phyloP scores from a whole-genome alignment of 2,888 invertebrate genomes.

The Cephonodes hylas region DNA sequence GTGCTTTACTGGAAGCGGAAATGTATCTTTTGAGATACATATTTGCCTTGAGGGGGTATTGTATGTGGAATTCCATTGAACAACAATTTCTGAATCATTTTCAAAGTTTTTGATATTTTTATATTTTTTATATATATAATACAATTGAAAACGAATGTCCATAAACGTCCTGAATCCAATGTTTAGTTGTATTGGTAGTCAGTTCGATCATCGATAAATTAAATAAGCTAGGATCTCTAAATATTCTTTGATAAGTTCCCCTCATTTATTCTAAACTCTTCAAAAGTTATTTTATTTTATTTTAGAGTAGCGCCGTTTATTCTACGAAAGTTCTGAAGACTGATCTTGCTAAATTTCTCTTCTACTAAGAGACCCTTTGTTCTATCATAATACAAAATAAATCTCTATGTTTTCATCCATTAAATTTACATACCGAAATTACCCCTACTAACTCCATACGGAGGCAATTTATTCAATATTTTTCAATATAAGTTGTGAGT shows the following conservation, averaged over 20 bases:
- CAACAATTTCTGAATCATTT: background rate
- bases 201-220: too few relatives aligned
- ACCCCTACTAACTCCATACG: too few relatives aligned
- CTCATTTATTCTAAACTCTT: too few relatives aligned
- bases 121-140: too few relatives aligned
- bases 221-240: too few relatives aligned
- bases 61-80: background rate
- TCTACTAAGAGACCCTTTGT: background rate
- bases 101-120: background rate
- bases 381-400: background rate
- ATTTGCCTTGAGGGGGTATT: background rate
- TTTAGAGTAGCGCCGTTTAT: too few relatives aligned
- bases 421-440: background rate
- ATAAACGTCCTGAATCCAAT: too few relatives aligned
- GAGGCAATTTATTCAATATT: slow-evolving; percentile 7
- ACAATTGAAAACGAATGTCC: too few relatives aligned
- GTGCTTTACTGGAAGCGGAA: slow-evolving; percentile 37
- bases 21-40: slow-evolving; percentile 3
- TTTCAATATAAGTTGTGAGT: slow-evolving; percentile 22
- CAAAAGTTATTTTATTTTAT: too few relatives aligned
- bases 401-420: background rate
- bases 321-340: too few relatives aligned
- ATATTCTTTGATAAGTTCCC: too few relatives aligned
- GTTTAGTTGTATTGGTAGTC: too few relatives aligned
- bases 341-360: background rate